Evolutionary conservation across 2,113 vertebrate genomes (phyloP), one percentile per base, ranked within the genome.

Genomic region (Malurus elegans): DNA sequence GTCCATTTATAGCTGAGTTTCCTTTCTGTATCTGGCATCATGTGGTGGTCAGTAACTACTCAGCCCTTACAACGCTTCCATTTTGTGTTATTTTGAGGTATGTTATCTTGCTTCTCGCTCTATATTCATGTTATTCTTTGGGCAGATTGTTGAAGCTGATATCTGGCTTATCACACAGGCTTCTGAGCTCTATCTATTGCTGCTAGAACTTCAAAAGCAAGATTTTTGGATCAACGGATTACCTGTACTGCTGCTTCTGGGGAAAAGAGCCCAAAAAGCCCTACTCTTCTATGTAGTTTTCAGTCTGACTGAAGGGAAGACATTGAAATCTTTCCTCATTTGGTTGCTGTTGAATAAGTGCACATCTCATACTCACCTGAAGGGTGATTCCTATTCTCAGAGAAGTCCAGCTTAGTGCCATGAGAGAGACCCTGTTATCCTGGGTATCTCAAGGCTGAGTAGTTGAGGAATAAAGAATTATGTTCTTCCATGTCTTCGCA

Each of bases 401-500:
- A 73, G 62, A 92, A 79, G 36, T 58, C 65, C 0, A 1, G 38
- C 36, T 48, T 40, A 48, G 31, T 86, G 65, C 48, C n/a, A 19
- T 29, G 23, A 57, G 45, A 75, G 40, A 65, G 36, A 87, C 16
- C 6, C 21, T 1, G 4, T 21, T 89, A 25, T 53, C 53, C 23
- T 61, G 36, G n/a, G 40, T n/a, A 23, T 85, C 40, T 91, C 53
- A 79, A 67, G 40, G 20, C 64, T 88, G 76, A 71, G 53, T 64
- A 81, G 53, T 15, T 61, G 65, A 87, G 61, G 76, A 72, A 81
- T 89, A 91, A 95, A 86, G 86, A 45, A 57, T 45, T 1, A 60
- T 23, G 5, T 79, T 79, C 56, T 92, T 91, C 66, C 26, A 10
- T 78, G 53, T 64, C 73, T 79, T 85, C 18, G 42, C 20, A 48